Conservation (phyloP, 1,140 invertebrate species). For the Apis mellifera region Amel_HAv3.1 CM009939.2:9561001-9561500, state of each 20-base stretch:
- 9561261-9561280: background rate
- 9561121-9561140: constrained; percentile 75
- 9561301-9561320: background rate
- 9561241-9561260: background rate
- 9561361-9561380: background rate
- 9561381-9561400: too few species aligned
- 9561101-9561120: constrained; percentile 79
- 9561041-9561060: constrained; percentile 46
- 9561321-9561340: too few species aligned
- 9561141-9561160: constrained; percentile 77
- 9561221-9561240: background rate
- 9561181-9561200: background rate
- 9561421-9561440: background rate
- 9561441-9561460: too few species aligned
- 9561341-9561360: background rate
- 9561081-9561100: constrained; percentile 80
- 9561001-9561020: constrained; percentile 18
- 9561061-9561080: constrained; percentile 75
- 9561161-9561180: background rate
- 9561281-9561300: background rate
- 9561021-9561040: constrained; percentile 41
- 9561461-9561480: too few species aligned
- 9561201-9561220: background rate
- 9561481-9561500: background rate
- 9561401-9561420: too few species aligned